Evolutionary conservation across 2,797 vertebrate species (phyloP), one percentile per base, ranked within the genome.

Genomic region (Crotalus adamanteus): DNA sequence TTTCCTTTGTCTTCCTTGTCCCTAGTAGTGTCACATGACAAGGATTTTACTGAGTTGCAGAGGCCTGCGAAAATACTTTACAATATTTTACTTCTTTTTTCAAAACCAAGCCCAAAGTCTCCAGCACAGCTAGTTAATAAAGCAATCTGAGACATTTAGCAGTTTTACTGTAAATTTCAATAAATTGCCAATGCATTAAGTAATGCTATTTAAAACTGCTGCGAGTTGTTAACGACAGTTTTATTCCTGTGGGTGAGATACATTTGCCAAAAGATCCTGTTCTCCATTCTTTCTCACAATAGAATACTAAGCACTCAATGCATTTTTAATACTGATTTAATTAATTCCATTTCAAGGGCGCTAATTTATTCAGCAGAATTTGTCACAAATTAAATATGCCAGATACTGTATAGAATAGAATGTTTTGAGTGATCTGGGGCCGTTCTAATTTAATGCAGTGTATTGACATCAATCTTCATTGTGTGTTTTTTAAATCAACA

Each of bases 291-390:
- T 60, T 4, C 78, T 95, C 86, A 53, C 13, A 91, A 13, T 20
- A 90, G 95, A 95, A 94, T 96, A 94, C 90, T 95, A 95, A 97
- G 88, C 90, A 95, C 94, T 22, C 83, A 42, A 96, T 94, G 91
- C 94, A 92, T 95, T 94, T 96, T 83, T 96, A 78, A 95, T 94
- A 56, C 61, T 93, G 69, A 91, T 94, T 97, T 95, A 96, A 97
- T 97, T 96, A 97, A 95, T 96, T 96, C 93, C 92, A 89, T 87
- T 95, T 63, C 56, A 85, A 20, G 57, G 92, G 60, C 91, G 93
- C 31, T 96, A 90, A 97, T 96, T 91, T 95, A 96, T 95, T 96
- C 90, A 88, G 94, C 93, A 93, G 60, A 87, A 37, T 59, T 73
- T 57, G 57, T 12, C 86, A 91, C 93, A 65, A 95, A 94, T 94